Percentiles rank a stretch among this genome's conserved stretches.
Evolutionary conservation across 2,113 vertebrate species (phyloP).

Genomic region (Bolborhynchus lineola): DNA sequence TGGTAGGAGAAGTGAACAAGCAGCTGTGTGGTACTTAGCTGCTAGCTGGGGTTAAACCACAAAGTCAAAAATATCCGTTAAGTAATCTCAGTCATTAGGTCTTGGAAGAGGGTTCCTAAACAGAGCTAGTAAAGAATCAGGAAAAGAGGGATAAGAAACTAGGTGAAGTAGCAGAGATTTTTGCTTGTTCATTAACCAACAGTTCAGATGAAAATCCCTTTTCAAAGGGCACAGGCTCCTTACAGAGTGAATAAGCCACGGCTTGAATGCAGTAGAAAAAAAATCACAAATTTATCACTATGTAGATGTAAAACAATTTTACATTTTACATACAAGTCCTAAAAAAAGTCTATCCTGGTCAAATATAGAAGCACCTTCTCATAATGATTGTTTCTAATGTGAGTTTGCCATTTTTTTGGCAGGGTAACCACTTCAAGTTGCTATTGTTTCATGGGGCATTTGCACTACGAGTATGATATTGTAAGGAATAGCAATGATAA

Average conservation of each 20-base stretch:
- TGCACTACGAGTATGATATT: neutral
- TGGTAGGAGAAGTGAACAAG: neutral
- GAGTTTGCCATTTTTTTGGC: neutral
- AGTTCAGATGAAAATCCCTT: neutral
- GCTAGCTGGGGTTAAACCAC: neutral
- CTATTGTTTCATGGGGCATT: neutral
- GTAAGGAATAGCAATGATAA: neutral
- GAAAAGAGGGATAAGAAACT: neutral
- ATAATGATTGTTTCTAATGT: neutral
- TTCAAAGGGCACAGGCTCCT: neutral
- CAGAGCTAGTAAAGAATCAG: neutral
- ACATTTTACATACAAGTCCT: neutral
- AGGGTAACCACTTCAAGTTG: neutral
- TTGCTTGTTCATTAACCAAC: neutral
- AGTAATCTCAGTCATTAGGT: neutral
- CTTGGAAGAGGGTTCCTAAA: neutral
- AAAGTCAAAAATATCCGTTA: neutral
- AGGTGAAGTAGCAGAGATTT: neutral
- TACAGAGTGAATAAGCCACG: accelerated
- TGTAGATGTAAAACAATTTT: neutral
- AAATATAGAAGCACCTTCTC: neutral
- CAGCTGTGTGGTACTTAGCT: neutral
- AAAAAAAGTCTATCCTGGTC: neutral
- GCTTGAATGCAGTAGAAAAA: neutral
- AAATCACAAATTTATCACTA: neutral